These are phyloP conservation scores for Zaprionus ghesquierei DNA, from an alignment of 1,140 invertebrate species.

Conservation along the genomic window DNA sequence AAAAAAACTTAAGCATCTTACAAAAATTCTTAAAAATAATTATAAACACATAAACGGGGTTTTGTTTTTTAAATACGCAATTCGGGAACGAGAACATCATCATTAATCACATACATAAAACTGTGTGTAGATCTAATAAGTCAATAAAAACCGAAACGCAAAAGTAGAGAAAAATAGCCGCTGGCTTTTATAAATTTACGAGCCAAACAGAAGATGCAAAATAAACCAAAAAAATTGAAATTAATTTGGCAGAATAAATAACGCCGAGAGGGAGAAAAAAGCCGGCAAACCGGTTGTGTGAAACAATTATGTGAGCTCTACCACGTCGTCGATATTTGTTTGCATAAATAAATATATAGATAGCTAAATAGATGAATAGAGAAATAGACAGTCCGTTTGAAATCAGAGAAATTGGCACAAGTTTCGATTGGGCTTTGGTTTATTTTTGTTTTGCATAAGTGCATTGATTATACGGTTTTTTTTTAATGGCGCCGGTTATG, in stretches of 20 bases:
- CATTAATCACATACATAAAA: background rate
- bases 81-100: background rate
- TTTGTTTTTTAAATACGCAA: background rate
- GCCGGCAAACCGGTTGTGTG: background rate
- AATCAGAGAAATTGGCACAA: slow-evolving; percentile 34
- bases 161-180: background rate
- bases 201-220: background rate
- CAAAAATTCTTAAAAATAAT: background rate
- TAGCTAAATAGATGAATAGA: background rate
- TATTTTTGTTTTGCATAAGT: slow-evolving; percentile 20
- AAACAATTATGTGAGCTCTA: slow-evolving; percentile 18
- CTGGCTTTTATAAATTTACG: slow-evolving; percentile 34
- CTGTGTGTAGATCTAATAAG: background rate
- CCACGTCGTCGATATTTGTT: slow-evolving; percentile 11
- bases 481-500: slow-evolving; percentile 17
- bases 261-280: slow-evolving; percentile 2
- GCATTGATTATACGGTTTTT: slow-evolving; percentile 23
- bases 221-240: slow-evolving; percentile 9
- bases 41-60: background rate
- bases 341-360: slow-evolving; percentile 27
- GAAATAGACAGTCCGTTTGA: background rate
- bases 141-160: slow-evolving; percentile 11
- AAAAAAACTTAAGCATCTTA: background rate
- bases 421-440: slow-evolving; percentile 12
- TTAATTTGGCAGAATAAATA: slow-evolving; percentile 35